Base-by-base conservation (phyloP, 64 coral and sea anemone species). In the Pocillopora verrucosa region DNA sequence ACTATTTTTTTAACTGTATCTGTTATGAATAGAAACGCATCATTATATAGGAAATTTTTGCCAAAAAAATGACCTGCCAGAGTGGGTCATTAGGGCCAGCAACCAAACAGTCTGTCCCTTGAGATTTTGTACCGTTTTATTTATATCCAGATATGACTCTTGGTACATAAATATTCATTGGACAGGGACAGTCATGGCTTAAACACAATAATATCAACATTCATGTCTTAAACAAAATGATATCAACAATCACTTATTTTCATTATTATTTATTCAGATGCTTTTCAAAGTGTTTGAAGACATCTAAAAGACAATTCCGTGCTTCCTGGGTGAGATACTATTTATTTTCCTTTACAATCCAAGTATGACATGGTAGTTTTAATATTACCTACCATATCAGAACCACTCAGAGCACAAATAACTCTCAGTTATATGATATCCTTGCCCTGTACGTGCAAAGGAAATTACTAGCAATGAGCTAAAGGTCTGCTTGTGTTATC, bases 281-380 rank as follows among this genome's bases (percentile, higher is more conserved):
- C 34, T 85, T 85, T 56, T 2, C 0, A 22, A 85, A 85, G 22
- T 72, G 41, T 58, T 9, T 85, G 11, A 9, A 25, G 22, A 26
- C 65, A 17, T 85, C 82, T n/a, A 72, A n/a, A 72, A 85, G 70
- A 37, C 82, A 85, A n/a, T 85, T 85, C 82, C 45, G n/a, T 85
- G 65, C 82, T 15, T 85, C 86, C 16, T 88, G 86, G 75, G 75
- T 78, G 61, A 73, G 84, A 17, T 12, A 75, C 0, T 0, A 34
- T 63, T 16, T 79, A 15, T 37, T 79, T 79, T 12, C 30, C 34
- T 37, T 51, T 51, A 51, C 41, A 51, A 51, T 7, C 41, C 7
- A 51, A 51, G 41, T 51, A 51, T 51, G 7, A 51, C 41, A 4
- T 51, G 30, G 41, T 7, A 51, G 41, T 51, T 4, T 51, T 51